Evolutionary conservation across 2,797 vertebrate genomes (phyloP), one percentile per base, ranked within the genome.

Genomic region (Acanthurus leucopareius): DNA sequence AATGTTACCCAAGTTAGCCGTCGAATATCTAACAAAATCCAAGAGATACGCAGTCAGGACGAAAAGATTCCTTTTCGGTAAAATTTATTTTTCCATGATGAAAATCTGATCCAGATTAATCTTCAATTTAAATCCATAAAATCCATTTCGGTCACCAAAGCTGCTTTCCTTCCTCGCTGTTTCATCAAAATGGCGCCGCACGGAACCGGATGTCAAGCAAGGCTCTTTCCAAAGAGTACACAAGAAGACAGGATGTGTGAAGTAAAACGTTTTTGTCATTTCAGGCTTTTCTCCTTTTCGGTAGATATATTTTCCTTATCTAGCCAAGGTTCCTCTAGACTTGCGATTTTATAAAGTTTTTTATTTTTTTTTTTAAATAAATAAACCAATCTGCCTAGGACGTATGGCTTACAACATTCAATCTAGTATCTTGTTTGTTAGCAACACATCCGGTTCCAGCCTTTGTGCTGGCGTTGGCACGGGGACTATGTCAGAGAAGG

Each of bases 171-270:
- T 83, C 86, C 88, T 92, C 92, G 92, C 90, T 78, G 91, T 91
- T 92, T 93, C 92, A 93, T 91, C 91, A 93, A 94, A 94, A 95
- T 95, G 94, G 94, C 91, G 92, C 51, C 49, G 3, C 14, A 15
- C 90, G 90, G 89, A 91, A 88, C 66, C 86, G 90, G 89, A 91
- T 69, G 72, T 84, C 25, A 32, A 4, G 28, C 1, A 0, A 17
- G 22, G 16, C 6, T 73, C 58, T 51, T 69, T 69, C 5, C 69
- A 66, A 82, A 79, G 73, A 82, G 62, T 74, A 40, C 4, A 35
- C 1, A 35, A 1, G 13, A 17, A 16, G 11, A 0, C 42, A 53
- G 69, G 75, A 88, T 32, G 28, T 1, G 4, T n/a, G 3, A 32
- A 4, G 28, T 32, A 32, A 32, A 32, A 32, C 28, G 4, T 32